phyloP scores from a whole-genome alignment of 2,797 vertebrate species.

The Gadopsis marmoratus region DNA sequence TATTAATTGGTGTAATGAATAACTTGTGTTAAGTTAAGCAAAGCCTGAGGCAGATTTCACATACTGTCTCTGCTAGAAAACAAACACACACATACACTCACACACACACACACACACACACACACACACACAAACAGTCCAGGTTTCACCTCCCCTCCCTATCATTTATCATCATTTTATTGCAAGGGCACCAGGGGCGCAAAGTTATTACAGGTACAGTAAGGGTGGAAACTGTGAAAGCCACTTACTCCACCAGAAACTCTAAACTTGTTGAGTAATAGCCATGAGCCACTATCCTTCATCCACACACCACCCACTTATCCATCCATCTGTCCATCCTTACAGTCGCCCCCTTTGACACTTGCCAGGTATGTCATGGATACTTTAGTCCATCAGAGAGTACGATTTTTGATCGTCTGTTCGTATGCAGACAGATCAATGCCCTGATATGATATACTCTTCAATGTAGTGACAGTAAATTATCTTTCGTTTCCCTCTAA shows the following conservation, averaged over 20 bases:
- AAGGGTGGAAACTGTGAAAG: conserved; percentile 65
- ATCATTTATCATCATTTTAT: conserved; percentile 79
- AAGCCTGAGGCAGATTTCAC: neutral
- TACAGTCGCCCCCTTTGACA: conserved; percentile 31
- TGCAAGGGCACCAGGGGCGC: conserved; percentile 72
- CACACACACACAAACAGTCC: conserved; percentile 20
- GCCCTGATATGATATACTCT: neutral
- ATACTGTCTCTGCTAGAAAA: conserved; percentile 6
- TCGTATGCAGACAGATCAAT: conserved; percentile 1
- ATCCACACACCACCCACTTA: conserved; percentile 43
- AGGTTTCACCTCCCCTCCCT: conserved; percentile 29
- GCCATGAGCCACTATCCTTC: conserved; percentile 46
- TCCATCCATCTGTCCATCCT: conserved; percentile 56
- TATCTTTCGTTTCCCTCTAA: conserved; percentile 11
- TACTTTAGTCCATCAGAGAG: conserved; percentile 46
- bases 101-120: conserved; percentile 29
- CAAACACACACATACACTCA: neutral
- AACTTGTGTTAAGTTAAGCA: neutral
- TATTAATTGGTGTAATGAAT: neutral
- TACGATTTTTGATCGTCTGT: neutral
- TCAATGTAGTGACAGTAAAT: neutral
- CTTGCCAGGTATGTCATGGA: conserved; percentile 27
- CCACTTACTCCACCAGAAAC: conserved; percentile 62
- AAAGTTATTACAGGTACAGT: conserved; percentile 75
- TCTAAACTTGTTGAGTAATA: conserved; percentile 74